These are phyloP conservation scores for Scaptomyza polygonia DNA, from an alignment of 2,888 invertebrate species.

Conservation along the genomic window DNA sequence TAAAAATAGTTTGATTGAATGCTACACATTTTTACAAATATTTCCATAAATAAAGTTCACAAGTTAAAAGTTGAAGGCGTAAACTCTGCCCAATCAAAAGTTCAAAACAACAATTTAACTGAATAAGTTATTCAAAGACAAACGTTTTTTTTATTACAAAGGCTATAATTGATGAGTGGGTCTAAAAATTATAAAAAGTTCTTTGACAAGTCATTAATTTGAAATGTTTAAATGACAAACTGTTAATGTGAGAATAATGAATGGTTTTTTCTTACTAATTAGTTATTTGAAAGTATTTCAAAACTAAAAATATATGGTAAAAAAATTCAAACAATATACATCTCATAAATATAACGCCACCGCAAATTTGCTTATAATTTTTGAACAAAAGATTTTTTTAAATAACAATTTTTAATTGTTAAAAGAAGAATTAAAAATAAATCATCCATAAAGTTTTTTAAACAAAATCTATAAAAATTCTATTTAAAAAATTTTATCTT, in stretches of 20 bases:
- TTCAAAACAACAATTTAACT: slow-evolving; percentile 3
- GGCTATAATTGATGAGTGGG: not conserved
- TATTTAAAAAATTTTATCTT: too few relatives aligned
- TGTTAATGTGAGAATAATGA: not conserved
- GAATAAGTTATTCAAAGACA: not conserved
- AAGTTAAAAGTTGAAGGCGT: not conserved
- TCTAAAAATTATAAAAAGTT: not conserved
- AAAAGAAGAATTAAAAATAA: too few relatives aligned
- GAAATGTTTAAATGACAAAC: not conserved
- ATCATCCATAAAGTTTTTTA: not conserved
- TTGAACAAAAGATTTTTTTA: too few relatives aligned
- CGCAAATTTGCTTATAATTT: too few relatives aligned
- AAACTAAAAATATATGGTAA: too few relatives aligned
- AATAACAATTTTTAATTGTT: too few relatives aligned
- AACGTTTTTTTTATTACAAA: not conserved
- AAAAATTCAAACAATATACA: too few relatives aligned
- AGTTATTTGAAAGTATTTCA: too few relatives aligned
- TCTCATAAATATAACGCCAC: too few relatives aligned
- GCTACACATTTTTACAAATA: not conserved
- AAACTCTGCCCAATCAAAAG: not conserved
- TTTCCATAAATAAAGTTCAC: not conserved
- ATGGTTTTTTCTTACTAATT: too few relatives aligned
- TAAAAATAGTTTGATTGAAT: not conserved
- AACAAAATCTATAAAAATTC: not conserved
- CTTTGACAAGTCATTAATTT: not conserved